Evolutionary conservation across 2,797 vertebrate species (phyloP), one percentile per base, ranked within the genome.

Genomic region (Ceyx erithaca): DNA sequence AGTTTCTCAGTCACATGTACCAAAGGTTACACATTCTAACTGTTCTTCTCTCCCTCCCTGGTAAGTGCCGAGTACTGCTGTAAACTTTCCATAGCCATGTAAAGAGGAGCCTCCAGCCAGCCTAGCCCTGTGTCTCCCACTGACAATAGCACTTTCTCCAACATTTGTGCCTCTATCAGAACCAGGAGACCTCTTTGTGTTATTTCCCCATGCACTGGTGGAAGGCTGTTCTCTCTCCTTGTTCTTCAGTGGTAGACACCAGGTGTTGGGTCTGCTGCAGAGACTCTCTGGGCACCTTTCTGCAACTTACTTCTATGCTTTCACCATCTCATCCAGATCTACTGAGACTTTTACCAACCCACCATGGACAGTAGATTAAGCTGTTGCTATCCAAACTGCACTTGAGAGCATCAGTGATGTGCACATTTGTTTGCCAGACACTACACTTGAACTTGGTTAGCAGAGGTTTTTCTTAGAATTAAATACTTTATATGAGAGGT

Each of bases 221-320:
- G 21, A 16, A 35, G 43, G 6, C 55, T 91, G 37, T 9, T 40
- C 62, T 75, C n/a, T 52, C 13, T 80, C 21, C 14, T 21, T 2
- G 0, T 17, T 63, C 0, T 25, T 63, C 9, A 3, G 12, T 7
- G 51, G 20, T 31, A 19, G 0, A 2, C 28, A 21, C 5, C 15
- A 15, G 7, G 9, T 3, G 0, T 4, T 33, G n/a, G 16, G 4
- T 58, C 40, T 45, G 59, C 58, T 72, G 59, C 33, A 67, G 30
- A 70, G 64, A 40, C 49, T 68, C 20, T 14, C 69, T 5, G 45
- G 5, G 31, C 25, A 19, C 16, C 13, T 52, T 58, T 28, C 46
- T 64, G 14, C 45, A 72, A 40, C 40, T 58, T 35, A 12, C 14
- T 14, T 48, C 75, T 48, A 14, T 14, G 51, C 45, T 85, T 58